Evolutionary conservation across 2,888 invertebrate genomes (phyloP), one percentile per base, ranked within the genome.

Genomic region (Antheraea yamamai): DNA sequence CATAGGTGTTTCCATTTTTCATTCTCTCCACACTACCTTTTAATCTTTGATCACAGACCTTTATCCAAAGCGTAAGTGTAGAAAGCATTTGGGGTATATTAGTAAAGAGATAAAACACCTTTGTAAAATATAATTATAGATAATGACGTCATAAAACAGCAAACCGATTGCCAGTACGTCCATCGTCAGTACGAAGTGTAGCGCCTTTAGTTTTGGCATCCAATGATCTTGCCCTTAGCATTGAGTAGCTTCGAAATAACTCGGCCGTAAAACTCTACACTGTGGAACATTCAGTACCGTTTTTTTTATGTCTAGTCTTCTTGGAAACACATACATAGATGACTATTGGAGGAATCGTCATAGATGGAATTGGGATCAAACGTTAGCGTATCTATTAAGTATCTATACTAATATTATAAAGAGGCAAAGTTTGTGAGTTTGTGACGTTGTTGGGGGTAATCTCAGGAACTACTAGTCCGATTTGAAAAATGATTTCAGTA

Each of bases 141-240:
- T 30, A 30, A 66, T 66, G 64, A n/a, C 70, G 70, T 70, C 35
- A 72, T 72, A 26, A 39, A 72, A 26, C 10, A 26, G 7, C 26
- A 30, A 39, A n/a, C 68, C 52, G 30, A 39, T 58, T 75, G 75
- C 73, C 73, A 73, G 73, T 66, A 18, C 23, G 26, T 75, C 75
- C 23, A 20, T 75, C 75, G 26, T 58, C 75, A 30, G 30, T 23
- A 39, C 52, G 39, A 70, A 61, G 75, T 66, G 58, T 47, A 58
- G 73, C 73, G 75, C 75, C 75, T 73, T 75, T 68, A 47, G n/a
- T 58, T 23, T 61, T 72, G 61, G 61, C 72, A 61, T 70, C 20
- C 39, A 39, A 26, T 20, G 35, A 51, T n/a, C 55, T 4, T 18
- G 68, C 30, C 68, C 51, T 52, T 74, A 70, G 23, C 74, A 72